phyloP scores from a whole-genome alignment of 2,888 invertebrate species.

The Aethes cnicana region DNA sequence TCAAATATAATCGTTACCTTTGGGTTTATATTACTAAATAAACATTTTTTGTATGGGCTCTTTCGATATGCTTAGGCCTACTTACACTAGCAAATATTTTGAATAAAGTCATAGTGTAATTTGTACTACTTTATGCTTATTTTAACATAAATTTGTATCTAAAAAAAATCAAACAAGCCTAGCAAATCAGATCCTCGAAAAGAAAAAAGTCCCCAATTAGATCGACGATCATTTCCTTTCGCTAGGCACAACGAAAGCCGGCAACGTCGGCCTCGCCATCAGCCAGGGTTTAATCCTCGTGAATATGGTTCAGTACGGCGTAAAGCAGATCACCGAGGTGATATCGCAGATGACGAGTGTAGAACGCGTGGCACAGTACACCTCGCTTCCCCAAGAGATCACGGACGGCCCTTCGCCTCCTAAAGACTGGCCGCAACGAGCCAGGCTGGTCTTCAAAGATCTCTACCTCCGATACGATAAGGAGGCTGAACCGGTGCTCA shows the following conservation, averaged over 20 bases:
- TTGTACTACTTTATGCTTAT: no score
- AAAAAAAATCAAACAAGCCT: no score
- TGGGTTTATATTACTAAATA: no score
- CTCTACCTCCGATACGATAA: constrained; percentile 84
- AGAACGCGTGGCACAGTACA: constrained; percentile 91
- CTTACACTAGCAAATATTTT: no score
- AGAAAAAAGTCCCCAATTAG: no score
- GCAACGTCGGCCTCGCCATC: constrained; percentile 87
- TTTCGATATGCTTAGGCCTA: no score
- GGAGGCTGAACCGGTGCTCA: constrained; percentile 85
- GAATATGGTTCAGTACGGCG: constrained; percentile 91
- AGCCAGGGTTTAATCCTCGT: constrained; percentile 88
- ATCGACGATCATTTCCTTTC: background rate
- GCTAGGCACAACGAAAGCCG: constrained; percentile 82
- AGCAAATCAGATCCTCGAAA: no score
- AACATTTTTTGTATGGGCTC: no score
- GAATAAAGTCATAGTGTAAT: no score
- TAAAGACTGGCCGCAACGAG: constrained; percentile 83
- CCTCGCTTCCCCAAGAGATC: constrained; percentile 87
- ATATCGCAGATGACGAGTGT: constrained; percentile 91
- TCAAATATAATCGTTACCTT: no score
- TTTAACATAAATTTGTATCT: no score
- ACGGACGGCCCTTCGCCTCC: constrained; percentile 84
- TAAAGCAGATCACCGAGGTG: constrained; percentile 90
- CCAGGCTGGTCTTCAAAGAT: constrained; percentile 82